These are phyloP conservation scores for Calycopis cecrops DNA, from an alignment of 1,140 invertebrate genomes.

Conservation along the genomic window DNA sequence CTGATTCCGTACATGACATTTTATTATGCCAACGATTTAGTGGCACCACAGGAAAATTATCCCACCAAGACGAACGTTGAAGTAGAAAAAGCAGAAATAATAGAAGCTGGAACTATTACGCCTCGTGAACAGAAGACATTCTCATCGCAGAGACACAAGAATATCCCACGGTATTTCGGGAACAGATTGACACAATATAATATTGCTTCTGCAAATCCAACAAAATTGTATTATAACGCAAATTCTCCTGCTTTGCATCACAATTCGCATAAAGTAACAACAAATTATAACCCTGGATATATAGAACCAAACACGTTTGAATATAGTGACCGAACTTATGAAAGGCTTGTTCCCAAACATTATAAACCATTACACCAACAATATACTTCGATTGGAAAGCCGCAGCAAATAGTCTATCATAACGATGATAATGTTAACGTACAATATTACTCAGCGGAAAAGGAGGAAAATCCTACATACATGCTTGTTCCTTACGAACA, in stretches of 20 bases:
- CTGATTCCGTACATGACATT: conserved; percentile 89
- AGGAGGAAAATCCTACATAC: conserved; percentile 54
- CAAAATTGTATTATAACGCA: conserved; percentile 57
- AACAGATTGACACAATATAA: conserved; percentile 69
- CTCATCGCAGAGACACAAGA: conserved; percentile 43
- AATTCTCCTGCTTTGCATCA: conserved; percentile 40
- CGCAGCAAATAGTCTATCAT: conserved; percentile 46
- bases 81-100: conserved; percentile 60
- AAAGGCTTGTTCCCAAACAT: conserved; percentile 41
- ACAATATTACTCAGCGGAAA: conserved; percentile 57
- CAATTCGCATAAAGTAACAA: conserved; percentile 32
- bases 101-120: conserved; percentile 43
- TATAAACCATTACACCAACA: conserved; percentile 40
- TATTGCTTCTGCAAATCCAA: conserved; percentile 67
- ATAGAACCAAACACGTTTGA: conserved; percentile 30
- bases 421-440: conserved; percentile 44
- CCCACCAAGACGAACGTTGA: conserved; percentile 44
- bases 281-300: conserved; percentile 42
- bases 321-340: conserved; percentile 36
- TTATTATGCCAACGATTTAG: conserved; percentile 81
- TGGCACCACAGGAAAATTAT: conserved; percentile 43
- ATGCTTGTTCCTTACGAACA: conserved; percentile 72
- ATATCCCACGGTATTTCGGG: conserved; percentile 68
- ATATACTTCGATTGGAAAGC: conserved; percentile 41
- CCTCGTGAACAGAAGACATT: conserved; percentile 48